Base-by-base conservation (phyloP, 1,140 invertebrate species). In the Diachasmimorpha longicaudata region DNA sequence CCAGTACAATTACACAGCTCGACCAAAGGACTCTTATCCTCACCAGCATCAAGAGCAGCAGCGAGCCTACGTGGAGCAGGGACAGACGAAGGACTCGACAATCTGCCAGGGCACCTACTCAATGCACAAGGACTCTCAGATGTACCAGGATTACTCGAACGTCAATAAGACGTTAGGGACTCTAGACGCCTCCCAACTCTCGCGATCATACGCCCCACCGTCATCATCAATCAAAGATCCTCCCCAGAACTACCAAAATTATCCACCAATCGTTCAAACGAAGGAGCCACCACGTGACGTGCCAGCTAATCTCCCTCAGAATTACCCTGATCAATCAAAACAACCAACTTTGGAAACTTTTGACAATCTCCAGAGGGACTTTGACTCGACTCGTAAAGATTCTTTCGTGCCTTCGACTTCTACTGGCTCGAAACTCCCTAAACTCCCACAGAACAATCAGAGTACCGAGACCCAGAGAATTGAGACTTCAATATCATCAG, bases 311-410 rank as follows among this genome's bases (percentile, higher is more conserved):
- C n/a, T 71, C 5, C 9, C 0, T 4, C 72, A 80, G 0, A 79
- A 76, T 23, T 84, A 81, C 23, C 37, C 82, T 8, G 37, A 71
- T 23, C 71, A 81, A 19, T 66, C 73, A 0, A 84, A 82, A 42
- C 77, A 83, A 13, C 46, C 77, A 2, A 48, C 72, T 37, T 74
- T 78, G 66, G 67, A 80, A 4, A 67, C 80, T 46, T 75, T 76
- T 13, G 78, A 83, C 10, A 70, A 66, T 19, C 78, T 81, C 31
- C 77, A 81, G 55, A 55, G 76, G 0, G 73, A 79, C 8, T 82
- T 82, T 21, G 73, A 68, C 4, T 52, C 78, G 6, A 75, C 82
- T 13, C 36, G 77, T 0, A 81, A 83, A 66, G 75, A 79, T n/a
- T 75, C 21, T 16, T 76, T 79, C 6, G 71, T 78, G 16, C 39